Evolutionary conservation across 2,113 vertebrate species (phyloP), one percentile per base, ranked within the genome.

Genomic region (Hippopotamus amphibius): DNA sequence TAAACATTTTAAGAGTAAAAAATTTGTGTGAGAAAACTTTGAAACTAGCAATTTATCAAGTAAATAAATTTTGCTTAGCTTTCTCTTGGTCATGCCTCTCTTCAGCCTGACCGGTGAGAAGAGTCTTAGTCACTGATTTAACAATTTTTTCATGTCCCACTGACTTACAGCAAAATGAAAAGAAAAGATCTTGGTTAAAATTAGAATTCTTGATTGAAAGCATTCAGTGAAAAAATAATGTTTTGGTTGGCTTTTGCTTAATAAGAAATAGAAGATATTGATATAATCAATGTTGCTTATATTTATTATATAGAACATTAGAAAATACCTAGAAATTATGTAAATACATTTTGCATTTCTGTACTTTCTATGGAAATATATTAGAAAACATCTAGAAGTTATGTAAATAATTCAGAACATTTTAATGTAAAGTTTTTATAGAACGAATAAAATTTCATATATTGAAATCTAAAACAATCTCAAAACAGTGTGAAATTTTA

Each of bases 101-200:
- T 84, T 22, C 6, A 88, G 10, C 6, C 13, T 85, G 43, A 76
- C 5, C 21, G 0, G 9, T 77, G 8, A 22, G 59, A 96, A 68
- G 17, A 57, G 8, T 81, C 21, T 86, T 68, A 53, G 15, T 50
- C 50, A 68, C 8, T 3, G 50, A 65, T 81, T 21, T 65, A 88
- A 19, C 0, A 90, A 94, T 93, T 81, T 17, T 15, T 61, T 85
- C 16, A 50, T 93, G 10, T 93, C 59, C 10, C 37, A 26, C 26
- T 93, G 8, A 84, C 3, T 71, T 89, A 37, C 43, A 87, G 50
- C 1, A 96, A 93, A 98, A 84, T n/a, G 9, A 94, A 96, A 77
- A 93, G 13, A 55, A 43, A n/a, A 41, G 8, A 43, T 87, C 43
- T 57, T 95, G 57, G 71, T 84, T 1, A 15, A 89, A 95, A 94